These are phyloP conservation scores for Pyralis farinalis DNA, from an alignment of 2,888 invertebrate species.

Conservation along the genomic window DNA sequence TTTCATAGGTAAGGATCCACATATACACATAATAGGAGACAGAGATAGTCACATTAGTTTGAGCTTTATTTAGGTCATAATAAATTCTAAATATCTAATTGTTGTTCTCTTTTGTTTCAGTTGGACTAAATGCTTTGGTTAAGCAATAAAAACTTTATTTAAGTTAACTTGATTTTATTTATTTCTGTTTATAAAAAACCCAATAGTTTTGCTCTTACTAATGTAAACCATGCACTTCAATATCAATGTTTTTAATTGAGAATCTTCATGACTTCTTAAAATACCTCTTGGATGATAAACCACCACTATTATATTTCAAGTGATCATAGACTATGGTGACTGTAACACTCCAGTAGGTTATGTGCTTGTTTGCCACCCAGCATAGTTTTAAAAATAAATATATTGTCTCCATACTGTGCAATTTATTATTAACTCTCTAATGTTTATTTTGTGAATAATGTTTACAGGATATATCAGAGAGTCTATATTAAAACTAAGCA, in stretches of 20 bases:
- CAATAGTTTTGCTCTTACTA: too few relatives aligned
- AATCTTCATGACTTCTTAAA: conserved; percentile 50
- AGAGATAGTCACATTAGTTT: neutral
- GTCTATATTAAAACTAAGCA: conserved; percentile 4
- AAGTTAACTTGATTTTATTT: neutral
- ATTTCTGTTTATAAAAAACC: too few relatives aligned
- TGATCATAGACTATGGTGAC: too few relatives aligned
- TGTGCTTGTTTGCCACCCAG: too few relatives aligned
- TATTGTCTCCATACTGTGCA: too few relatives aligned
- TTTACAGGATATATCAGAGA: conserved; percentile 15
- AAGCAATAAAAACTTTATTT: neutral
- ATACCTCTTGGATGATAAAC: too few relatives aligned
- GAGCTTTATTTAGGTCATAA: neutral
- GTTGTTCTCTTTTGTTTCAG: neutral
- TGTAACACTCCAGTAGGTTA: too few relatives aligned
- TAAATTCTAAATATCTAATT: neutral
- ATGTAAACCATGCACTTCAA: too few relatives aligned
- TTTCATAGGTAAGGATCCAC: neutral
- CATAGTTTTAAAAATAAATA: too few relatives aligned
- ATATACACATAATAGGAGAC: neutral
- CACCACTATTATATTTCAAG: too few relatives aligned
- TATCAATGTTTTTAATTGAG: conserved; percentile 17
- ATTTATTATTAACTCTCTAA: too few relatives aligned
- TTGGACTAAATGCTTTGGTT: neutral
- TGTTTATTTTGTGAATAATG: too few relatives aligned